Conservation (phyloP, 2,888 invertebrate species). For the Micropterix aruncella region DNA sequence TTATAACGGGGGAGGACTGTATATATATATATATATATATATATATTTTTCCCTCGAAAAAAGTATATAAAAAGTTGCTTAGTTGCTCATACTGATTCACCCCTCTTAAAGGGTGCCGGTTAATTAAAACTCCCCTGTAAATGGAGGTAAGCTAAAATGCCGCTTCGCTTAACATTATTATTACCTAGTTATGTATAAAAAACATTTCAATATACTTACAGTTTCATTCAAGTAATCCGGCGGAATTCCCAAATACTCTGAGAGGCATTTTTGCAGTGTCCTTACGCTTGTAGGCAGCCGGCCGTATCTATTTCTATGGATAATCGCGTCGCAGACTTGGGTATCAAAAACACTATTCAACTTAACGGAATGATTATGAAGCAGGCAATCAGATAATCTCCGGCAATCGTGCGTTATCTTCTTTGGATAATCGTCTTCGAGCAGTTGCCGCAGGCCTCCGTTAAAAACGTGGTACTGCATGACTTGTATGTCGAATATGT, state of each 20-base stretch:
- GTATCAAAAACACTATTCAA: slow-evolving; percentile 46
- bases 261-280: slow-evolving; percentile 27
- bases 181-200: no score
- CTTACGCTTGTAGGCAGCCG: slow-evolving; percentile 25
- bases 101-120: no score
- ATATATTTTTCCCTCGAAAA: no score
- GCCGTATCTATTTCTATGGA: slow-evolving; percentile 28
- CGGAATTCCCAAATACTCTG: slow-evolving; percentile 29
- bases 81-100: no score
- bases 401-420: slow-evolving; percentile 47
- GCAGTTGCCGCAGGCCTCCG: slow-evolving; percentile 30
- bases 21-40: no score
- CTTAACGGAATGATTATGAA: slow-evolving; percentile 40
- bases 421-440: slow-evolving; percentile 29
- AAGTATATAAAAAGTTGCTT: no score
- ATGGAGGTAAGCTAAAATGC: no score
- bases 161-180: no score
- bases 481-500: slow-evolving; percentile 35
- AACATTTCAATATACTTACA: no score
- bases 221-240: slow-evolving; percentile 25
- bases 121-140: no score
- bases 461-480: slow-evolving; percentile 35
- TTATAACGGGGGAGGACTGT: no score
- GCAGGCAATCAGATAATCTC: slow-evolving; percentile 40
- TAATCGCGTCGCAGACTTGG: slow-evolving; percentile 35